These are phyloP conservation scores for Hypsibius dujardini DNA, from an alignment of 1,140 invertebrate genomes.

Conservation along the genomic window DNA sequence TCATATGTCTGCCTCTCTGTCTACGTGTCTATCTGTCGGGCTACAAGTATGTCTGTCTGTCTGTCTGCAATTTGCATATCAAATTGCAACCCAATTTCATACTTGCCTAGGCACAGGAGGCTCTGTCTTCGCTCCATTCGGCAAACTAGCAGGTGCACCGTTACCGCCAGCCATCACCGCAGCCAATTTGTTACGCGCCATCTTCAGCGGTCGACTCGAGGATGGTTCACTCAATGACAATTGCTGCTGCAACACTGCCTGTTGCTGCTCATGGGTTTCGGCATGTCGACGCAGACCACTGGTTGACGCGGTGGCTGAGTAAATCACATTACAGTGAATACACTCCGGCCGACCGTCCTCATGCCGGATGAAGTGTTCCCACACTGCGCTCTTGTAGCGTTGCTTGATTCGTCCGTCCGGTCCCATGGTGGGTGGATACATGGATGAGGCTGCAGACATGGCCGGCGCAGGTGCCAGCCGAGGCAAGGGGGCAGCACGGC, in stretches of 20 bases:
- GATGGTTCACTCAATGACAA: too few relatives aligned
- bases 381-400: constrained; percentile 10
- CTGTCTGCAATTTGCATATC: too few relatives aligned
- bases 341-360: constrained; percentile 13
- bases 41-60: too few relatives aligned
- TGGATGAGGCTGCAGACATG: background rate
- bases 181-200: too few relatives aligned
- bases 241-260: too few relatives aligned
- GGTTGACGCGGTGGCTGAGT: background rate
- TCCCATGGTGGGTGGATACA: background rate
- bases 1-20: too few relatives aligned
- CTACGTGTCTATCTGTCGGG: too few relatives aligned
- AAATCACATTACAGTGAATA: background rate
- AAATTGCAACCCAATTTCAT: background rate
- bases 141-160: background rate
- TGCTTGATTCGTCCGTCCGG: background rate
- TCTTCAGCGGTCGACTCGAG: too few relatives aligned
- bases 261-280: background rate
- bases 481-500: background rate
- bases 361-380: background rate
- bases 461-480: background rate
- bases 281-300: background rate
- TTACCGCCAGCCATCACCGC: background rate
- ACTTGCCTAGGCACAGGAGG: background rate
- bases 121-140: background rate